Evolutionary conservation across 2,888 invertebrate species (phyloP).

Genomic region (Heliconius aoede): DNA sequence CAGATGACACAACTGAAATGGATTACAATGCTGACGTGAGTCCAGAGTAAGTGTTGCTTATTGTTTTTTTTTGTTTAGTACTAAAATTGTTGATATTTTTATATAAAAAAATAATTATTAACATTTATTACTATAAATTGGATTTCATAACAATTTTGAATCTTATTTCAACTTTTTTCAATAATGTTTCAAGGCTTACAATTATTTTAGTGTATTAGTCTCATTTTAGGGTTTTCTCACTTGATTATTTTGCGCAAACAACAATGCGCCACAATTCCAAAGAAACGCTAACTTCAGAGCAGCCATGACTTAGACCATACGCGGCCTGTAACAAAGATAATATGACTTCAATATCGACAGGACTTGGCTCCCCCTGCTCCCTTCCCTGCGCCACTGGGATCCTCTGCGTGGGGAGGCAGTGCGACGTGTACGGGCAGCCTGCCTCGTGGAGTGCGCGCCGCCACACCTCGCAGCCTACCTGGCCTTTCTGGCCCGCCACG

Average conservation of each 20-base stretch:
- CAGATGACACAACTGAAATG: slow-evolving; percentile 76
- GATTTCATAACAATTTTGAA: too few relatives aligned
- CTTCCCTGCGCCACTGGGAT: slow-evolving; percentile 91
- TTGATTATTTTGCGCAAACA: too few relatives aligned
- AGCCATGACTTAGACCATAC: too few relatives aligned
- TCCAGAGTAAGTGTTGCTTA: slow-evolving; percentile 71
- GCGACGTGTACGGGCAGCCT: slow-evolving; percentile 91
- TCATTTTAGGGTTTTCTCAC: too few relatives aligned
- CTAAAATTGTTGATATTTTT: not conserved
- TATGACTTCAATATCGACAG: slow-evolving; percentile 49
- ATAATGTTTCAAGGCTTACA: too few relatives aligned
- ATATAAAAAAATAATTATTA: too few relatives aligned
- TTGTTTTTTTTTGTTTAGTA: not conserved
- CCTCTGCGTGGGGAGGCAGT: slow-evolving; percentile 88
- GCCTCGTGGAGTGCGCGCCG: slow-evolving; percentile 95
- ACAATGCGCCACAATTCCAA: too few relatives aligned
- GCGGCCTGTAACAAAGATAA: too few relatives aligned
- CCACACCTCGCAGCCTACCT: slow-evolving; percentile 92
- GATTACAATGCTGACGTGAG: slow-evolving; percentile 78
- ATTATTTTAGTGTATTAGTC: too few relatives aligned
- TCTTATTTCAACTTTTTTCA: too few relatives aligned
- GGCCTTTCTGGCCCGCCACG: slow-evolving; percentile 91
- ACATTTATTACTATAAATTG: too few relatives aligned
- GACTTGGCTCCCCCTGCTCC: slow-evolving; percentile 80
- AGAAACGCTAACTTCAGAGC: too few relatives aligned